These are phyloP conservation scores for Serranus cabrilla DNA, from an alignment of 2,797 vertebrate species.

Conservation along the genomic window DNA sequence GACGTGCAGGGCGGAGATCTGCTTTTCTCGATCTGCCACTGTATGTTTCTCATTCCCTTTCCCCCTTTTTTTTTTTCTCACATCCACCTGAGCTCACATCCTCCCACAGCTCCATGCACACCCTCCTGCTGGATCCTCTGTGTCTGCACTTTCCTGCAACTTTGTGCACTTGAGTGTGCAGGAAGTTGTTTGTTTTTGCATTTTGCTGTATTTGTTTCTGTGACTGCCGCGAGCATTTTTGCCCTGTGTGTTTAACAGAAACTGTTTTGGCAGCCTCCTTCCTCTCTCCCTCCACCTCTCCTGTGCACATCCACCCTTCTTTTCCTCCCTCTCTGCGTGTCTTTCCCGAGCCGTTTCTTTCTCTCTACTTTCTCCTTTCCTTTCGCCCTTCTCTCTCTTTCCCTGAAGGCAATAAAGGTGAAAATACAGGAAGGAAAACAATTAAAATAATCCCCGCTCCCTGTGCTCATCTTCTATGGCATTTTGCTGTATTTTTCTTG, in stretches of 20 bases:
- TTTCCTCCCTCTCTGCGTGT: neutral
- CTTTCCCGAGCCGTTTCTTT: neutral
- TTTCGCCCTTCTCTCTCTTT: constrained; percentile 10
- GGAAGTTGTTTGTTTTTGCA: neutral
- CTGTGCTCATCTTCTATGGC: neutral
- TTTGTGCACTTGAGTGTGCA: neutral
- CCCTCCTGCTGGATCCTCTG: neutral
- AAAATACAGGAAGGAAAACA: constrained; percentile 30
- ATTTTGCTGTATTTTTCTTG: neutral
- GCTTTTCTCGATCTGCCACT: constrained; percentile 10
- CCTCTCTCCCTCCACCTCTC: constrained; percentile 27
- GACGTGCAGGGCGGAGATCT: constrained; percentile 20
- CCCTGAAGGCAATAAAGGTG: constrained; percentile 24
- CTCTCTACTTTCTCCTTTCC: constrained; percentile 1
- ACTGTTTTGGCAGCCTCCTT: constrained; percentile 59
- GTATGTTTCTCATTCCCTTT: neutral
- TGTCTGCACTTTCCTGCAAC: constrained; percentile 8
- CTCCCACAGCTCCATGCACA: constrained; percentile 16
- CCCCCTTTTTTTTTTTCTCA: neutral
- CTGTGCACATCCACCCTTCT: neutral
- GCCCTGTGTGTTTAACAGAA: constrained; percentile 51
- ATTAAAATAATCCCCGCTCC: constrained; percentile 37
- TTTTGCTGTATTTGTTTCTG: constrained; percentile 55
- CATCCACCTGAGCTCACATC: constrained; percentile 32
- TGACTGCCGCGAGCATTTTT: constrained; percentile 37